Evolutionary conservation across 2,113 vertebrate genomes (phyloP), one percentile per base, ranked within the genome.

Genomic region (Oryzias woworae): DNA sequence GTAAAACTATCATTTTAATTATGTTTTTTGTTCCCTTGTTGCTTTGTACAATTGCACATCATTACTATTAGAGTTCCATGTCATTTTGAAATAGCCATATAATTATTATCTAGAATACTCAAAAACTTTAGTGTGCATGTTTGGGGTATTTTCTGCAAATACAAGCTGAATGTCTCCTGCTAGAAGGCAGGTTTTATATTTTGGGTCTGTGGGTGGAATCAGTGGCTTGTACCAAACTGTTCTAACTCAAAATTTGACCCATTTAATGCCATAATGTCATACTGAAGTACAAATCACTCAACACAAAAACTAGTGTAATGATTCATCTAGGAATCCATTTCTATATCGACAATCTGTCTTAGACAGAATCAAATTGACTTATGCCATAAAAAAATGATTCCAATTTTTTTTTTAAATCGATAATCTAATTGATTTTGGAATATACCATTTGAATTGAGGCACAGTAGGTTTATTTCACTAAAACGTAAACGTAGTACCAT

Each of bases 121-220:
- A 46, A n/a, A 28, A 14, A 1, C 4, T 22, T 47, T 14, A 20
- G 16, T 63, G 17, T 28, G 41, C 18, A 15, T 36, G 10, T 36
- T 45, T 44, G 43, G 44, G 16, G 44, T 45, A 24, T 28, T 18
- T 20, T 46, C 16, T 45, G 13, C 42, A 12, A 36, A 12, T 36
- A 10, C 8, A 2, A 44, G 23, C 54, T 67, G 51, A 66, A 51
- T 18, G 36, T 13, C 23, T 58, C 8, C 14, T 17, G 55, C 56
- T 52, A 7, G 41, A 20, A 23, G 47, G 17, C 49, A 17, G 13
- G 42, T 5, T 50, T 65, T 43, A 26, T 49, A 57, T 28, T 42
- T 51, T 63, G 61, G 16, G 61, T 45, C 36, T 46, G 61, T 5
- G 36, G 31, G 20, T 20, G 46, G 54, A 56, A 51, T 56, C 47